Evolutionary conservation across 1,140 invertebrate genomes (phyloP).

Genomic region (Pogonomyrmex californicus): DNA sequence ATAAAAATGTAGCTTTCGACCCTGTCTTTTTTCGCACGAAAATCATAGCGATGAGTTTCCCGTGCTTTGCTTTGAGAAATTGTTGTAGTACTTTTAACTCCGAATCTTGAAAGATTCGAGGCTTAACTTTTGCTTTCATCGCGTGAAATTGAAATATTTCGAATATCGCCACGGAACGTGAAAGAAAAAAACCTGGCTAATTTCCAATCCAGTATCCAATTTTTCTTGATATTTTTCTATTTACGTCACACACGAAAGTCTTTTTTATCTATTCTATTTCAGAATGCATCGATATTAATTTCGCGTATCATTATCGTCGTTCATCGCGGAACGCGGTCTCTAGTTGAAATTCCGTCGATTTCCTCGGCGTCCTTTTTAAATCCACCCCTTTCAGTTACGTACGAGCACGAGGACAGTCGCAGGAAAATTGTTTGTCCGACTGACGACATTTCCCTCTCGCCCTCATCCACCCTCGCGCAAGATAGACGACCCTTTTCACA

Average conservation of each 20-base stretch:
- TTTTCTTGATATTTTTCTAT: too few species aligned
- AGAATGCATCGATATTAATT: neutral
- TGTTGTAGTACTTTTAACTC: neutral
- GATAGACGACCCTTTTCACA: constrained; percentile 55
- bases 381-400: constrained; percentile 9
- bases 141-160: constrained; percentile 63
- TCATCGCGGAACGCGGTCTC: neutral
- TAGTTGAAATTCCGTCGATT: neutral
- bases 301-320: neutral
- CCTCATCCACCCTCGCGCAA: constrained; percentile 39
- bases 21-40: neutral
- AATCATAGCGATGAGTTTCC: constrained; percentile 19
- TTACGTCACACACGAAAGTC: neutral
- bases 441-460: constrained; percentile 13
- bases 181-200: neutral
- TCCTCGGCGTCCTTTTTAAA: constrained; percentile 38
- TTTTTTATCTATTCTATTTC: constrained; percentile 1
- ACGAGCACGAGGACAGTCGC: constrained; percentile 19
- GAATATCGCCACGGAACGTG: neutral
- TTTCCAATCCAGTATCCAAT: too few species aligned
- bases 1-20: neutral
- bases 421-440: constrained; percentile 56
- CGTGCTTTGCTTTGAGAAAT: constrained; percentile 13
- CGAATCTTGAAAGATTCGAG: neutral
- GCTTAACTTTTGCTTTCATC: neutral